Percentiles rank a stretch among this genome's conserved stretches.
Evolutionary conservation across 2,113 vertebrate species (phyloP).

Genomic region (Varanus komodoensis): DNA sequence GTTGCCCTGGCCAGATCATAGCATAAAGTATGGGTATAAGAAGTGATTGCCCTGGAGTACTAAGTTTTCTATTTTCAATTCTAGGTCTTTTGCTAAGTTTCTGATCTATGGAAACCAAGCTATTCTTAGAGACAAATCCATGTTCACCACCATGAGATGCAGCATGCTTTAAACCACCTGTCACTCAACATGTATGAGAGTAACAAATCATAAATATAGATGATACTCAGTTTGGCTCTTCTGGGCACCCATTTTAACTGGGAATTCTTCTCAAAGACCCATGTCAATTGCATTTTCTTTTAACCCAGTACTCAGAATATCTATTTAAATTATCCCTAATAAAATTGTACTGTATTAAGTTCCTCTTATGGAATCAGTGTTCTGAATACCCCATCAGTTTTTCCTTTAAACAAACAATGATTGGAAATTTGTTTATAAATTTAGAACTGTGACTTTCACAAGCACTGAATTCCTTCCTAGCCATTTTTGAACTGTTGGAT

Average conservation of each 20-base stretch:
- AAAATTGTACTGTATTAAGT: neutral
- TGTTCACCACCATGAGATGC: neutral
- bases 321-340: neutral
- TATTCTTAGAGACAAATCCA: neutral
- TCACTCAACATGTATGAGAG: neutral
- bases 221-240: neutral
- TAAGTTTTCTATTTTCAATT: constrained; percentile 37
- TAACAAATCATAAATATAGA: neutral
- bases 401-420: neutral
- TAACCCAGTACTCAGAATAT: neutral
- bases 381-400: neutral
- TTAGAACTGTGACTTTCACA: neutral
- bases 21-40: neutral
- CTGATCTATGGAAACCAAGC: neutral
- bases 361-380: neutral
- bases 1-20: too few relatives aligned
- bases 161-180: neutral
- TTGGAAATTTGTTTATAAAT: too few relatives aligned
- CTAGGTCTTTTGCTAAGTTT: neutral
- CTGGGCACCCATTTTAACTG: neutral
- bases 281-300: neutral
- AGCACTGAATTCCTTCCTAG: neutral
- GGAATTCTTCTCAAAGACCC: neutral
- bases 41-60: constrained; percentile 2
- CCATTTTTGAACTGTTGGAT: neutral